Conservation (phyloP, 2,888 invertebrate species). For the Lordiphosa andalusiaca region DNA sequence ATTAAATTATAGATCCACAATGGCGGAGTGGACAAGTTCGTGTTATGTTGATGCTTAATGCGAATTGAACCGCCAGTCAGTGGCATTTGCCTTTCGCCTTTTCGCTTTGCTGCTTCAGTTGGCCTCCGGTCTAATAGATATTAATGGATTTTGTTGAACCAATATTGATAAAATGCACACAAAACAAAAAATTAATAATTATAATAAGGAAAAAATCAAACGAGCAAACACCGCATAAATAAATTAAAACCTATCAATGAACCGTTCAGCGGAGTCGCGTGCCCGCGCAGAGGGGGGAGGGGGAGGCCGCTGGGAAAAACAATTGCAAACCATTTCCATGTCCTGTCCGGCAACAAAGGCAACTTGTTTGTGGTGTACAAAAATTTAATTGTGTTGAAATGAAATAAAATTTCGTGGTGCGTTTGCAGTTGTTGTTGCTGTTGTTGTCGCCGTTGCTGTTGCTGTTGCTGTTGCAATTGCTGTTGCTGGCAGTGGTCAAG, state of each 20-base stretch:
- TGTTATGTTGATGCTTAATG: slow-evolving; percentile 22
- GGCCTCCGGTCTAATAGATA: slow-evolving; percentile 57
- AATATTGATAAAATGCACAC: slow-evolving; percentile 12
- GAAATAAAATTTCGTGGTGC: slow-evolving; percentile 41
- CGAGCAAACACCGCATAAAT: slow-evolving; percentile 55
- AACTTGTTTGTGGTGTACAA: slow-evolving; percentile 47
- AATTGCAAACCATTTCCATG: slow-evolving; percentile 32
- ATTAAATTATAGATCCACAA: slow-evolving; percentile 35
- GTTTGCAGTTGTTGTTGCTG: slow-evolving; percentile 27
- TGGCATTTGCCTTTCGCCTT: slow-evolving; percentile 40
- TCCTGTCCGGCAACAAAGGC: slow-evolving; percentile 32
- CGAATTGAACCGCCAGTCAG: slow-evolving; percentile 39
- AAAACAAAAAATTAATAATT: slow-evolving; percentile 21
- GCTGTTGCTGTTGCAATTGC: slow-evolving; percentile 4
- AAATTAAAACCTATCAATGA: slow-evolving; percentile 52
- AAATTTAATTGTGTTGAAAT: slow-evolving; percentile 67
- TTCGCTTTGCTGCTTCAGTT: slow-evolving; percentile 38
- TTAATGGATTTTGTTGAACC: slow-evolving; percentile 59
- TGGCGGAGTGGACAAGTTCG: slow-evolving; percentile 36
- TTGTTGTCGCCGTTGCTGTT: slow-evolving; percentile 12
- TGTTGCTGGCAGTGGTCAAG: slow-evolving; percentile 19
- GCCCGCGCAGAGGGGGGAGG: no score
- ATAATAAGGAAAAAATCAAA: slow-evolving; percentile 24
- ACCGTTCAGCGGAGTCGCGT: slow-evolving; percentile 12
- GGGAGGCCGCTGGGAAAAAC: slow-evolving; percentile 24